These are phyloP conservation scores for Drosophila pseudoananassae DNA, from an alignment of 1,140 invertebrate species.

Conservation along the genomic window DNA sequence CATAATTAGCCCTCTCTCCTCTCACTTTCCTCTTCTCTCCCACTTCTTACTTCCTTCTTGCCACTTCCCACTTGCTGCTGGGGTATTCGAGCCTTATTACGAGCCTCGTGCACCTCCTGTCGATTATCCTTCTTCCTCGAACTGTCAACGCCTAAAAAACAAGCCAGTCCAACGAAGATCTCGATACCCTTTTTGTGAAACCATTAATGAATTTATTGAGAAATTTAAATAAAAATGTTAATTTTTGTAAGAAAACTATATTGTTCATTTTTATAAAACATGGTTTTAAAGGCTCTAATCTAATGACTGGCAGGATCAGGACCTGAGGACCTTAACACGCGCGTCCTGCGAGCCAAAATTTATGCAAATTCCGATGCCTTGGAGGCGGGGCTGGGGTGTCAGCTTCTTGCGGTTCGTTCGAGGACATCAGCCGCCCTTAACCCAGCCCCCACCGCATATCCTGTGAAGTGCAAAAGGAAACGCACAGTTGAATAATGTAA, in stretches of 20 bases:
- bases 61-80: slow-evolving; percentile 10
- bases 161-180: not conserved
- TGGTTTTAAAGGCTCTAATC: not conserved
- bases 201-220: not conserved
- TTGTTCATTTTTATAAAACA: not conserved
- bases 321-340: slow-evolving; percentile 36
- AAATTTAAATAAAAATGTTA: not conserved
- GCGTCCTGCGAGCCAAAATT: slow-evolving; percentile 62
- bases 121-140: slow-evolving; percentile 23
- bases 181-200: not conserved
- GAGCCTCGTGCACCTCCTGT: slow-evolving; percentile 15
- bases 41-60: not conserved
- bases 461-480: slow-evolving; percentile 49
- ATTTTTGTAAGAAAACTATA: not conserved
- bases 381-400: not conserved
- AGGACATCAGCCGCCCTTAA: slow-evolving; percentile 6
- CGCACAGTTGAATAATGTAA: slow-evolving; percentile 73
- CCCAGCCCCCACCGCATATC: not conserved
- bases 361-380: slow-evolving; percentile 59
- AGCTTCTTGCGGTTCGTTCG: slow-evolving; percentile 2
- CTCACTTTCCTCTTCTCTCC: not conserved
- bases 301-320: not conserved
- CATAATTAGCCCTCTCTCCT: slow-evolving; percentile 58
- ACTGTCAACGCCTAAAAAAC: slow-evolving; percentile 31
- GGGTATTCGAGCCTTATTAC: slow-evolving; percentile 1